phyloP scores from a whole-genome alignment of 53 echinoderm and acorn worm species.

The Paelopatides confundens region DNA sequence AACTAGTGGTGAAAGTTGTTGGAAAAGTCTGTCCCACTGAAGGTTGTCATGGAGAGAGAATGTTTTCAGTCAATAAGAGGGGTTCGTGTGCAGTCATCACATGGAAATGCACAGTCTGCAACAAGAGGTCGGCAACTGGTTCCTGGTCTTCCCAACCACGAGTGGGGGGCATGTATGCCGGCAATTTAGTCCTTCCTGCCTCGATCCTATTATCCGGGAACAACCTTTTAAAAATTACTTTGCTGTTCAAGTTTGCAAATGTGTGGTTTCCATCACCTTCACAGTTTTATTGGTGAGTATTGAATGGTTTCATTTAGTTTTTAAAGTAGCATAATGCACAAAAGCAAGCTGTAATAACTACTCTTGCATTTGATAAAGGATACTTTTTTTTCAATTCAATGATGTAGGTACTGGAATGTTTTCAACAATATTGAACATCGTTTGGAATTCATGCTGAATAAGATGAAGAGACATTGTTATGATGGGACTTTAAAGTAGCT shows the following conservation, averaged over 20 bases:
- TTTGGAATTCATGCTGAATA: no score
- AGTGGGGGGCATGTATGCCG: constrained; percentile 8
- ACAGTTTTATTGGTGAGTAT: neutral
- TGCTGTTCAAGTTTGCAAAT: neutral
- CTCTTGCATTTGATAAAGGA: no score
- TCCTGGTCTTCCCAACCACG: constrained; percentile 3
- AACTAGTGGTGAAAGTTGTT: neutral
- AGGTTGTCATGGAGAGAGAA: neutral
- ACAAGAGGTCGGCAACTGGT: neutral
- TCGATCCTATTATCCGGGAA: neutral
- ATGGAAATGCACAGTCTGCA: neutral
- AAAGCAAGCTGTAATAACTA: no score
- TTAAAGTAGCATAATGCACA: no score
- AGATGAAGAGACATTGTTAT: no score
- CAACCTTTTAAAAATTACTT: neutral
- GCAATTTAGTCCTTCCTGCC: neutral
- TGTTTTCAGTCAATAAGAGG: neutral
- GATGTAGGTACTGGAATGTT: no score
- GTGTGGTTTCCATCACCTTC: neutral
- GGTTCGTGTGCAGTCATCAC: neutral
- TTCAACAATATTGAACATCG: no score
- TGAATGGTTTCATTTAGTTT: neutral
- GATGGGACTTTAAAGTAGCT: no score
- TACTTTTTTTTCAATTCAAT: no score
- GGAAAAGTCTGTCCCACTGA: neutral